phyloP scores from a whole-genome alignment of 2,797 vertebrate species.

The Cyprinella venusta region DNA sequence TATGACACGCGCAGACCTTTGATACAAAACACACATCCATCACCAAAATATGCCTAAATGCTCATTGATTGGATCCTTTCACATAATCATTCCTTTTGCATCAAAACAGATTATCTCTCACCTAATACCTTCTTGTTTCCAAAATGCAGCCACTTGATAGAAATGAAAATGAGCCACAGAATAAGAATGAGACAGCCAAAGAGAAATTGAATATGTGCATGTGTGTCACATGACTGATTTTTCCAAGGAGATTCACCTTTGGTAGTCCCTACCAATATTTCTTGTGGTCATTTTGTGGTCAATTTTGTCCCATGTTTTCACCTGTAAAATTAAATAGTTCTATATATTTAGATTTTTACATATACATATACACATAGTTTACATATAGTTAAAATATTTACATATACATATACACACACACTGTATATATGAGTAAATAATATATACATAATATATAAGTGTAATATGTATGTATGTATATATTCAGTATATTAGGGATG shows the following conservation, averaged over 20 bases:
- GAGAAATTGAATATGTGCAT: background rate
- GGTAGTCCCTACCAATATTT: background rate
- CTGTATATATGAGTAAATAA: too few relatives aligned
- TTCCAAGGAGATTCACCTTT: background rate
- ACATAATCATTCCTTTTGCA: background rate
- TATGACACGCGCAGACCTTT: background rate
- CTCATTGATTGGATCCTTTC: slow-evolving; percentile 8
- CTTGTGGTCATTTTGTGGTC: background rate
- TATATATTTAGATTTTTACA: too few relatives aligned
- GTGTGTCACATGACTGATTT: background rate
- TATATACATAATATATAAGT: too few relatives aligned
- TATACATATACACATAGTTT: too few relatives aligned
- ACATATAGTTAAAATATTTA: too few relatives aligned
- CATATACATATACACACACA: too few relatives aligned
- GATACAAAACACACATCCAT: slow-evolving; percentile 1
- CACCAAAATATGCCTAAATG: background rate
- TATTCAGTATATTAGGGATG: too few relatives aligned
- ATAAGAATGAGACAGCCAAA: slow-evolving; percentile 4
- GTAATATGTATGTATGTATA: too few relatives aligned
- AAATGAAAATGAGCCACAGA: background rate
- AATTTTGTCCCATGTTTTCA: background rate
- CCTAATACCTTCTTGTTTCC: slow-evolving; percentile 19
- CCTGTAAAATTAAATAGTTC: background rate
- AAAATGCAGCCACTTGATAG: background rate
- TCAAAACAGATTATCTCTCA: background rate